Conservation (phyloP, 2,797 vertebrate species). For the Triplophysa bombifrons region DNA sequence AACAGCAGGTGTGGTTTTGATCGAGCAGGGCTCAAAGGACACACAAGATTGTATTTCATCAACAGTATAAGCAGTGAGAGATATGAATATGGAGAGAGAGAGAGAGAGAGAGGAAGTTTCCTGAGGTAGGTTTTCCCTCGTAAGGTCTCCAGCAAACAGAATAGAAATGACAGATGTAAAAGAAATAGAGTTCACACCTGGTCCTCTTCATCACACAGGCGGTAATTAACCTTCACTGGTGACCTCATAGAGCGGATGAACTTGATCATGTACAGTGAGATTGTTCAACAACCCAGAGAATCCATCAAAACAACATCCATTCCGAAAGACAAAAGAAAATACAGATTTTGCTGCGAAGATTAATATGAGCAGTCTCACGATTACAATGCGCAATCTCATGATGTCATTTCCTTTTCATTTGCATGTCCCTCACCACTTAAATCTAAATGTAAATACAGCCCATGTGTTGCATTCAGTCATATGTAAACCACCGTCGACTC, state of each 20-base stretch:
- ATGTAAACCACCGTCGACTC: constrained; percentile 13
- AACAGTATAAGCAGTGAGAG: constrained; percentile 13
- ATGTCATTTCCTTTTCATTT: constrained; percentile 26
- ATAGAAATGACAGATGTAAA: constrained; percentile 15
- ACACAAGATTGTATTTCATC: constrained; percentile 38
- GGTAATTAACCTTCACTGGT: constrained; percentile 21
- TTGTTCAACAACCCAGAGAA: not conserved
- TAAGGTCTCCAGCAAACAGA: constrained; percentile 15
- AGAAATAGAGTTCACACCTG: constrained; percentile 26
- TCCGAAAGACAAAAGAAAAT: constrained; percentile 6
- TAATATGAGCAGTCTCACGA: not conserved
- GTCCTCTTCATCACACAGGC: constrained; percentile 21
- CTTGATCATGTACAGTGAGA: constrained; percentile 9
- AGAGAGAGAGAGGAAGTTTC: not conserved
- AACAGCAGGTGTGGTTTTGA: constrained; percentile 52
- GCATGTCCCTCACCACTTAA: constrained; percentile 16
- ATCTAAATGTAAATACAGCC: constrained; percentile 14
- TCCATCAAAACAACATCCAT: constrained; percentile 5
- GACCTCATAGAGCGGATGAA: constrained; percentile 10
- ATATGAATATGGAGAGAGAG: not conserved
- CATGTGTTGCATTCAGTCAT: not conserved
- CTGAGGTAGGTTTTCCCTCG: not conserved
- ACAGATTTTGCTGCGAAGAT: not conserved
- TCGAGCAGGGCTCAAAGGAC: not conserved
- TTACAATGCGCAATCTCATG: not conserved